These are phyloP conservation scores for Lochmaea capreae DNA, from an alignment of 2,888 invertebrate species.

Conservation along the genomic window DNA sequence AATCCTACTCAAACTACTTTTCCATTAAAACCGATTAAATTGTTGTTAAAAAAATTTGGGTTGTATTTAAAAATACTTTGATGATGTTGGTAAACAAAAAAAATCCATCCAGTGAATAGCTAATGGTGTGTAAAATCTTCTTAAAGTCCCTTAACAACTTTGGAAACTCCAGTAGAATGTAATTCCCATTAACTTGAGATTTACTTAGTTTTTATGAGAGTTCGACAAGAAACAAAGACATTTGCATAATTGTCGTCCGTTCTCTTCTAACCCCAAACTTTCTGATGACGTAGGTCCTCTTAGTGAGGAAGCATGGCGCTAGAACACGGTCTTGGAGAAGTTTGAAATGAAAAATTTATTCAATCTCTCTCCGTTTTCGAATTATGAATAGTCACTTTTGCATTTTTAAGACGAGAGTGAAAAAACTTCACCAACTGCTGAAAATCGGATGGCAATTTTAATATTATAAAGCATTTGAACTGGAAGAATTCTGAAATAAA, in stretches of 20 bases:
- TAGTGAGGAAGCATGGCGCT: neutral
- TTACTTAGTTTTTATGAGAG: constrained; percentile 41
- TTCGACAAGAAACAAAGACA: constrained; percentile 44
- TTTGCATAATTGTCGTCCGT: constrained; percentile 44
- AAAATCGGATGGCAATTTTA: neutral
- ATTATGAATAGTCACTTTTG: neutral
- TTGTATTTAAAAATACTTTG: neutral
- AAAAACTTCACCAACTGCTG: neutral
- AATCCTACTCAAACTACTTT: too few relatives aligned
- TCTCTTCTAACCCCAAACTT: constrained; percentile 33
- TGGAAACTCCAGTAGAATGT: constrained; percentile 38
- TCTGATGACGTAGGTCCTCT: constrained; percentile 7
- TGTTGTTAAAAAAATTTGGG: neutral
- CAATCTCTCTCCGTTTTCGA: neutral
- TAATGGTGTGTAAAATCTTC: constrained; percentile 34
- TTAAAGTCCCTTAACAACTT: constrained; percentile 23
- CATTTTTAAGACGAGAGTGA: neutral
- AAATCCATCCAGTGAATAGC: constrained; percentile 3
- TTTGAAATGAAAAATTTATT: constrained; percentile 14
- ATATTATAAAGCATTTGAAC: too few relatives aligned
- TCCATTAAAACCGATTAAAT: neutral
- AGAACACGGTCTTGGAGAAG: neutral
- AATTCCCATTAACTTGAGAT: constrained; percentile 43
- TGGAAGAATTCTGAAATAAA: too few relatives aligned
- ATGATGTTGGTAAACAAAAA: neutral